phyloP scores from a whole-genome alignment of 2,888 invertebrate species.

The Acanthosepion pharaonis region DNA sequence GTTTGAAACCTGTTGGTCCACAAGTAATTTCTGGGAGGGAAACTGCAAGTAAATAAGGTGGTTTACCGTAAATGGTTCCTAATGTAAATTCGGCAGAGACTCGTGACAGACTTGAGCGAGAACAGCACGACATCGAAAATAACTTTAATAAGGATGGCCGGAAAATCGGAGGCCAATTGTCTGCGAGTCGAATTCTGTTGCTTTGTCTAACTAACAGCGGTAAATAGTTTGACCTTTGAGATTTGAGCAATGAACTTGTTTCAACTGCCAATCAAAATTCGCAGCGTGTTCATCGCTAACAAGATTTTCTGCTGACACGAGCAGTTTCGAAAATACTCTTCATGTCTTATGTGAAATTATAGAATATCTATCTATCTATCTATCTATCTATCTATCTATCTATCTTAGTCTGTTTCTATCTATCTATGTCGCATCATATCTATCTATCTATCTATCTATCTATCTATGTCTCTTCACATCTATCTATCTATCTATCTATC shows the following conservation, averaged over 20 bases:
- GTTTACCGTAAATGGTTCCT: too few species aligned
- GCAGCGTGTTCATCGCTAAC: not conserved
- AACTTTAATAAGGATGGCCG: not conserved
- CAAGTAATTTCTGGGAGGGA: too few species aligned
- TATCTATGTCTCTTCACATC: too few species aligned
- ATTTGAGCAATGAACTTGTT: not conserved
- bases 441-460: too few species aligned
- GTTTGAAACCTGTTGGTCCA: too few species aligned
- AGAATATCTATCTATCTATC: too few species aligned
- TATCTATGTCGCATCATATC: too few species aligned
- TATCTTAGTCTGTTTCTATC: too few species aligned
- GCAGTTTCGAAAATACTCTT: not conserved
- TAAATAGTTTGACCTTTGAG: not conserved
- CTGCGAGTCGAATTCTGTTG: not conserved
- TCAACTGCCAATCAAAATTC: not conserved
- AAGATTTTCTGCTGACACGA: not conserved
- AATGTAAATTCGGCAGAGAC: not conserved
- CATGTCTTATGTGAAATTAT: too few species aligned
- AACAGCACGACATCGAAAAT: not conserved
- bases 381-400: too few species aligned
- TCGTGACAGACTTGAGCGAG: not conserved
- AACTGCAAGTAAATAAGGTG: too few species aligned
- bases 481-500: too few species aligned
- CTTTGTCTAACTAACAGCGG: not conserved
- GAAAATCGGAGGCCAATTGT: not conserved